phyloP scores from a whole-genome alignment of 92 coral and sea anemone species.

The Bergia puertoricense region DNA sequence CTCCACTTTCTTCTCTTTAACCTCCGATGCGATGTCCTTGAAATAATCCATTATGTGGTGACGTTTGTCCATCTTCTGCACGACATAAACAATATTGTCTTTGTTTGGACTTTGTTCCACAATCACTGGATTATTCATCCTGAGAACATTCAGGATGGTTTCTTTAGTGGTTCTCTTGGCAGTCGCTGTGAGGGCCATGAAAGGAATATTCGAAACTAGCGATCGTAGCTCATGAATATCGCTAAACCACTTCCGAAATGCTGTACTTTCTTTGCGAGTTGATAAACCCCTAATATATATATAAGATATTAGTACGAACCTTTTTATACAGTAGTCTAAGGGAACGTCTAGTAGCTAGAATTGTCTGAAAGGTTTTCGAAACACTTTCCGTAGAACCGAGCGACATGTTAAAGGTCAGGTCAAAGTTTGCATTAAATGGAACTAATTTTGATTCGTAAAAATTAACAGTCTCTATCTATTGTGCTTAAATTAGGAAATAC shows the following conservation, averaged over 20 bases:
- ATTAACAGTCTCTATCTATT: too few species aligned
- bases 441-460: too few species aligned
- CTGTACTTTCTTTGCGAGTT: background rate
- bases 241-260: background rate
- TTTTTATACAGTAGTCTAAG: too few species aligned
- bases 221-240: background rate
- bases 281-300: background rate
- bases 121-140: background rate
- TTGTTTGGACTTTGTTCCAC: conserved; percentile 4
- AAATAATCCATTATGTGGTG: background rate
- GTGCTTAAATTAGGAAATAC: too few species aligned
- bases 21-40: background rate
- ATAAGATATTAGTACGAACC: too few species aligned
- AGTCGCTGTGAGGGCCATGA: conserved; percentile 17
- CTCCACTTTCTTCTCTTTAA: background rate
- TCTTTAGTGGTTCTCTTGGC: background rate
- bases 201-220: background rate
- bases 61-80: background rate
- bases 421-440: too few species aligned
- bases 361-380: too few species aligned
- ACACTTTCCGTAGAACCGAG: too few species aligned
- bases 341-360: too few species aligned
- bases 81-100: background rate
- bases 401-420: too few species aligned
- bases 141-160: background rate